Evolutionary conservation across 2,888 invertebrate genomes (phyloP), one percentile per base, ranked within the genome.

Genomic region (Electrophaes corylata): DNA sequence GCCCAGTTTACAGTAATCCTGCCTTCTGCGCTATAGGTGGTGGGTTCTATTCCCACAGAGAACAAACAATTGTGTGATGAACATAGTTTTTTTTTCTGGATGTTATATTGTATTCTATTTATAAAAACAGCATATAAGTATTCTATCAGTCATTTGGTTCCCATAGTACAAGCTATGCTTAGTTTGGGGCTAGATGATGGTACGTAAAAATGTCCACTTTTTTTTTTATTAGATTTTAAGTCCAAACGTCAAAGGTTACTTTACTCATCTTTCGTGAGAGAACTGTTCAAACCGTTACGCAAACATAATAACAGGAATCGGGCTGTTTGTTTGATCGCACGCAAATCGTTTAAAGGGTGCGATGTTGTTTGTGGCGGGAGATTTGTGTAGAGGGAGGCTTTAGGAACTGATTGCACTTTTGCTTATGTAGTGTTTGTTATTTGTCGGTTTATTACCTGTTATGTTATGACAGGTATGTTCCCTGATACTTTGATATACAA

Each of bases 241-340:
- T 29, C 26, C 26, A 10, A 29, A 33, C 33, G 16, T 23, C 35
- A 41, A 46, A 50, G 46, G 50, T 41, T 39, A 23, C 16, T 40
- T 35, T 51, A 51, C 39, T 26, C 19, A 39, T 31, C 51, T 31
- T 39, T 31, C 18, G 16, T 20, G 52, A 52, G 40, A 31, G 29
- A 49, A 48, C 57, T 58, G 53, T 48, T 40, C 45, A 46, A 40
- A 39, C 41, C 54, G 31, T 51, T 51, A 43, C 47, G 43, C 55
- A 60, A 60, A 60, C 59, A 55, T 55, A 55, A 59, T 55, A 59
- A 55, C 54, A 46, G 26, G 41, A 53, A 45, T 41, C 53, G 23
- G 45, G 2, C 23, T 26, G 59, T 54, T 37, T 59, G 54, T 60
- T 55, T 55, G 50, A 59, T 59, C 59, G 46, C 54, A 47, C 20